Evolutionary conservation across 2,113 vertebrate species (phyloP).

Genomic region (Phaethon lepturus): DNA sequence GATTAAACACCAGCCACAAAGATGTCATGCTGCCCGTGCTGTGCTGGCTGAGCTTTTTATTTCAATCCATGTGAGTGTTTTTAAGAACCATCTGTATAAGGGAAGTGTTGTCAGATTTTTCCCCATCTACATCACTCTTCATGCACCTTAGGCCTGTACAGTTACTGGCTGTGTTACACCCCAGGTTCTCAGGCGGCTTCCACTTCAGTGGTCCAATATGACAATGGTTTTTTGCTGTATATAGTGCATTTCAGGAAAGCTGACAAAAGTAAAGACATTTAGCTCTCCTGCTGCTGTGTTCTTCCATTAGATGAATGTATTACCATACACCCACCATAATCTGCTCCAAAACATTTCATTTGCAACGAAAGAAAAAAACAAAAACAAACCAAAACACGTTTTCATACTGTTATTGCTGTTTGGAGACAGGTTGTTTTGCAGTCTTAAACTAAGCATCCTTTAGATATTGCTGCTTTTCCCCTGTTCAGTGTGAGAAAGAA

Average conservation of each 20-base stretch:
- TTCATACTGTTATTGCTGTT: neutral
- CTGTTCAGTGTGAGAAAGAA: neutral
- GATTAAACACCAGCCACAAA: neutral
- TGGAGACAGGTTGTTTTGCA: neutral
- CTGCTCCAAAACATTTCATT: neutral
- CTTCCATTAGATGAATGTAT: neutral
- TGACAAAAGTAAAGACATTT: neutral
- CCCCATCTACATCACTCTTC: neutral
- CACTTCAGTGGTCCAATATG: neutral
- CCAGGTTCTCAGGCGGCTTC: neutral
- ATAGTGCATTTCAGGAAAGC: neutral
- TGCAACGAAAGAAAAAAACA: neutral
- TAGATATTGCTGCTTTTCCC: neutral
- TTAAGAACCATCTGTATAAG: neutral
- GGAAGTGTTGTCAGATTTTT: neutral
- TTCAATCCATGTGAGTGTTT: neutral
- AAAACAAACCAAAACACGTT: rapidly evolving
- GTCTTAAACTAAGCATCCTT: neutral
- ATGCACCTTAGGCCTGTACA: neutral
- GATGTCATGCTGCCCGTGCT: neutral
- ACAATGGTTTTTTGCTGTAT: neutral
- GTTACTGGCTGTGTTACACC: neutral
- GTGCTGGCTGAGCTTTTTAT: neutral
- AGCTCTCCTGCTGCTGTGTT: neutral
- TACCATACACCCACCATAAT: neutral